Evolutionary conservation across 92 coral and sea anemone species (phyloP).

Genomic region (Epizoanthus ramosus): DNA sequence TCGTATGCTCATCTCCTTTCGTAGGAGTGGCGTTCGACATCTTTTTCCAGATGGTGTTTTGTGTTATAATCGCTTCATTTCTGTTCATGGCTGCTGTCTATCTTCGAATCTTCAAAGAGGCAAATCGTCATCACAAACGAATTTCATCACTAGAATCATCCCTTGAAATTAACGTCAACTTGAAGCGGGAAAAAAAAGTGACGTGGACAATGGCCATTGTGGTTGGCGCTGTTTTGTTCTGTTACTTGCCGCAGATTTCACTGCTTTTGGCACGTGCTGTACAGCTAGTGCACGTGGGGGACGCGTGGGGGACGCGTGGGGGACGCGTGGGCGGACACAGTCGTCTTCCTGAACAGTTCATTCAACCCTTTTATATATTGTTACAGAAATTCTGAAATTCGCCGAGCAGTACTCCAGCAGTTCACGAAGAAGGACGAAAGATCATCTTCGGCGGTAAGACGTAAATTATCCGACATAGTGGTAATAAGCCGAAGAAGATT

Average conservation of each 20-base stretch:
- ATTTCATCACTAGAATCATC: slow-evolving; percentile 3
- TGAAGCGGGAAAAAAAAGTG: slow-evolving; percentile 30
- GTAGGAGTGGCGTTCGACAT: slow-evolving; percentile 28
- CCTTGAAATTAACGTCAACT: neutral
- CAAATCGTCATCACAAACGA: slow-evolving; percentile 16
- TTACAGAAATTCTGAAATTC: slow-evolving; percentile 42
- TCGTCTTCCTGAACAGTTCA: slow-evolving; percentile 48
- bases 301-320: slow-evolving; percentile 50
- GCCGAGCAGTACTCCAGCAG: slow-evolving; percentile 18
- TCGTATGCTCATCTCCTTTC: slow-evolving; percentile 37
- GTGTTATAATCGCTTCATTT: slow-evolving; percentile 18
- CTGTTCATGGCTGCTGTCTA: slow-evolving; percentile 32
- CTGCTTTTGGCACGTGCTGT: slow-evolving; percentile 40
- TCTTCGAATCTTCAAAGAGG: slow-evolving; percentile 27
- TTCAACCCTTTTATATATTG: slow-evolving; percentile 58
- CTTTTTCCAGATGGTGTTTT: slow-evolving; percentile 32
- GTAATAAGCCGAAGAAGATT: too few relatives aligned
- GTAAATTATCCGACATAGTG: neutral
- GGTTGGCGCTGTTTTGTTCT: slow-evolving; percentile 30
- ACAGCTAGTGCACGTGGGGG: too few relatives aligned
- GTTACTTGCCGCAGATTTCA: slow-evolving; percentile 44
- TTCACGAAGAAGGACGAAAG: neutral
- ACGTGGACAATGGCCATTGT: slow-evolving; percentile 40
- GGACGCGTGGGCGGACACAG: slow-evolving; percentile 51
- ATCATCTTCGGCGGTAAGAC: neutral